Conservation (phyloP, 2,797 vertebrate genomes). For the Molothrus ater region DNA sequence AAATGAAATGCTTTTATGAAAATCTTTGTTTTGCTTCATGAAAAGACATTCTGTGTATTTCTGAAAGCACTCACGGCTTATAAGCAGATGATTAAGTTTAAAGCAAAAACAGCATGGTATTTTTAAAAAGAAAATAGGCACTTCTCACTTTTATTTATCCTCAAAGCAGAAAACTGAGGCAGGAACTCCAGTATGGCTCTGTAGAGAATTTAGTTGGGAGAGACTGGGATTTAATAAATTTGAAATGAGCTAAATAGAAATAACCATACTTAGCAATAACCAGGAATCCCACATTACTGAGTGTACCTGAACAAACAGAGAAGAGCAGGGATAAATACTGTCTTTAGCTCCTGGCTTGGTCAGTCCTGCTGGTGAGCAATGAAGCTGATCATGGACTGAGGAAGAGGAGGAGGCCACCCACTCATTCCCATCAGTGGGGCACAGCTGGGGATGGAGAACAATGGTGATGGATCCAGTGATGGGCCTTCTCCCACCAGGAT, state of each 20-base stretch:
- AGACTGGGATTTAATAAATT: neutral
- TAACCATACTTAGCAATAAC: neutral
- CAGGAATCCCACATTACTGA: neutral
- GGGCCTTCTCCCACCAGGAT: neutral
- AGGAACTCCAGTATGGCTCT: neutral
- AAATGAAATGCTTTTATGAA: conserved; percentile 35
- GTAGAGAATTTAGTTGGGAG: neutral
- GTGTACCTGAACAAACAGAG: neutral
- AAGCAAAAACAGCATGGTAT: neutral
- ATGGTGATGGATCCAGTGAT: neutral
- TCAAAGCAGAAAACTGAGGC: neutral
- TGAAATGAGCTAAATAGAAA: neutral
- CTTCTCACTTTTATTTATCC: neutral
- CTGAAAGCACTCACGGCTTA: neutral
- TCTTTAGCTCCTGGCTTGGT: neutral
- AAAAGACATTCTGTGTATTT: neutral
- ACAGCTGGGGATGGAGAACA: neutral
- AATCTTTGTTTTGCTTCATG: conserved; percentile 36
- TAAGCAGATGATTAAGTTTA: conserved; percentile 1
- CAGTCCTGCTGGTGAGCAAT: neutral
- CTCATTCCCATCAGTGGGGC: accelerated
- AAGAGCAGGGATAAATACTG: neutral
- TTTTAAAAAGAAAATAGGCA: neutral
- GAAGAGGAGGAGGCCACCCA: neutral
- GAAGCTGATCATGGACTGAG: neutral